Evolutionary conservation across 2,113 vertebrate genomes (phyloP).

Genomic region (Amphilophus citrinellus): DNA sequence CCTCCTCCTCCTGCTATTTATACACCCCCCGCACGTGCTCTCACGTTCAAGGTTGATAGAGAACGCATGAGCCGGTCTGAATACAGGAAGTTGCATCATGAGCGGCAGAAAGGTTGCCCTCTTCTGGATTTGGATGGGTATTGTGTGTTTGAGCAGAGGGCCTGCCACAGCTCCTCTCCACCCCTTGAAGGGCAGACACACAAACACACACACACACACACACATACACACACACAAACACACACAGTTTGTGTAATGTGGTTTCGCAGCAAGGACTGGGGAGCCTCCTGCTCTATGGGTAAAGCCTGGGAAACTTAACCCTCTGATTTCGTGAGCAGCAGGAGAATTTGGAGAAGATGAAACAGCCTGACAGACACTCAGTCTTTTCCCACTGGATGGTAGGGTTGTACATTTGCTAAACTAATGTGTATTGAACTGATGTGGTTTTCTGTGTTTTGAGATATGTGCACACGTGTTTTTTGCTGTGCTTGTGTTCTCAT

Average conservation of each 20-base stretch:
- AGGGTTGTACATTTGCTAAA: constrained; percentile 19
- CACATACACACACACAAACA: constrained; percentile 25
- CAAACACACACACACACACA: neutral
- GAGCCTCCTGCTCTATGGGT: constrained; percentile 28
- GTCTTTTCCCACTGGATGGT: constrained; percentile 41
- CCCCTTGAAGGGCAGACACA: constrained; percentile 72
- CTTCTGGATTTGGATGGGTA: constrained; percentile 63
- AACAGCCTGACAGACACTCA: constrained; percentile 1
- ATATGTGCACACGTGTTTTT: neutral
- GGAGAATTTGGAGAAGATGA: constrained; percentile 51
- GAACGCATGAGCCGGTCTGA: constrained; percentile 28
- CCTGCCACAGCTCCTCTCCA: constrained; percentile 36
- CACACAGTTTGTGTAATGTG: constrained; percentile 59
- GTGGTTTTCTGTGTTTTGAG: constrained; percentile 15
- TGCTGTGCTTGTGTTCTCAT: neutral
- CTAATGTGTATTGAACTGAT: neutral
- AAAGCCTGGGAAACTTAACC: constrained; percentile 36
- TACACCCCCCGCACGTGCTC: constrained; percentile 14
- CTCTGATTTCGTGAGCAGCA: constrained; percentile 39
- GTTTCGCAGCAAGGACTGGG: constrained; percentile 38
- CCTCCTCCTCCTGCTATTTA: constrained; percentile 24
- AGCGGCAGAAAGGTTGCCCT: constrained; percentile 51
- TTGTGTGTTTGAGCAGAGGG: constrained; percentile 17
- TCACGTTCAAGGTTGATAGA: constrained; percentile 47
- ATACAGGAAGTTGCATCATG: constrained; percentile 72